These are phyloP conservation scores for Myotis daubentonii DNA, from an alignment of 2,797 vertebrate species.

Conservation along the genomic window DNA sequence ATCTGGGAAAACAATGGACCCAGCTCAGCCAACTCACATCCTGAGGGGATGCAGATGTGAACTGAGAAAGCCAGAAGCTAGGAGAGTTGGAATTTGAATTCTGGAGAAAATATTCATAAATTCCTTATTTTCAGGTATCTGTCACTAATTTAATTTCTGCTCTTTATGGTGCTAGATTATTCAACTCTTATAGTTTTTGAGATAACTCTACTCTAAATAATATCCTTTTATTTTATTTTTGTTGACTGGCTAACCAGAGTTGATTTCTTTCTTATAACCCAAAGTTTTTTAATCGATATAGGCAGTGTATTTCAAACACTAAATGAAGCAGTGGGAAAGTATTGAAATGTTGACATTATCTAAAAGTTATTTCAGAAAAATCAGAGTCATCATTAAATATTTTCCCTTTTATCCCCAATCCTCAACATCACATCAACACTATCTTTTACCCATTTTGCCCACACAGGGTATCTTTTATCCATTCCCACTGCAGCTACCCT, in stretches of 20 bases:
- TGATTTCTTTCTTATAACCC: neutral
- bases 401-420: neutral
- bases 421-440: neutral
- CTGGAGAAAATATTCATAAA: slow-evolving; percentile 11
- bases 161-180: neutral
- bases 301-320: slow-evolving; percentile 36
- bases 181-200: neutral
- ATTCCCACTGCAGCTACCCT: neutral
- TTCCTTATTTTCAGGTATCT: neutral
- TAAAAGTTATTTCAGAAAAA: slow-evolving; percentile 49
- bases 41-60: neutral
- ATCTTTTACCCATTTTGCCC: neutral
- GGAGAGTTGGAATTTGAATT: neutral
- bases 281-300: neutral
- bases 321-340: neutral
- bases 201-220: neutral
- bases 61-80: neutral
- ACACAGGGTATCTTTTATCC: neutral
- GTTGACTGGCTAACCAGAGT: neutral
- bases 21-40: neutral
- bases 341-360: slow-evolving; percentile 12
- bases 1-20: neutral
- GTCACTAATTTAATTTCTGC: neutral
- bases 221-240: neutral
- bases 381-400: neutral